Evolutionary conservation across 92 coral and sea anemone genomes (phyloP).

Genomic region (Plumapathes pennacea): DNA sequence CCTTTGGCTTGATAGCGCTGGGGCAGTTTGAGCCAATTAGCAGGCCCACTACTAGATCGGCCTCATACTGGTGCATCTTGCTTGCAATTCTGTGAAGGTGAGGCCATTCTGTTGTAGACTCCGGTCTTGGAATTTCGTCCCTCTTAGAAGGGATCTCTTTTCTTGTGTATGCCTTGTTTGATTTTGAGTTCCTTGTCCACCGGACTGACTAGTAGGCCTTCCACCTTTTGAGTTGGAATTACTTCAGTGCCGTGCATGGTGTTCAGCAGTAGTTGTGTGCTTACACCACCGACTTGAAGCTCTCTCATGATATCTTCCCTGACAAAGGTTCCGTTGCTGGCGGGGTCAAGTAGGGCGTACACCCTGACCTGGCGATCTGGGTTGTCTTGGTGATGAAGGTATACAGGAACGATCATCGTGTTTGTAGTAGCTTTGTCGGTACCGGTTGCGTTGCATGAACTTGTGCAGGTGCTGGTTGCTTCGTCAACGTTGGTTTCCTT

Average conservation of each 20-base stretch:
- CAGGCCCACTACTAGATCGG: conserved; percentile 22
- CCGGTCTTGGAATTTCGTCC: conserved; percentile 34
- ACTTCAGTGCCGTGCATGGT: conserved; percentile 42
- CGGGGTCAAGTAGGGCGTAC: conserved; percentile 37
- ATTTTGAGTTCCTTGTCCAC: conserved; percentile 15
- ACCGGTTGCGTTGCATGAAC: conserved; percentile 29
- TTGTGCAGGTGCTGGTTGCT: conserved; percentile 31
- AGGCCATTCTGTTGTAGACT: conserved; percentile 23
- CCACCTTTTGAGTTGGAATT: conserved; percentile 30
- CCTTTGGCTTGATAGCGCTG: conserved; percentile 12
- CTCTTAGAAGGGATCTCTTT: conserved; percentile 27
- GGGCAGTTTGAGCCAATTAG: conserved; percentile 34
- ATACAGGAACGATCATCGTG: conserved; percentile 38
- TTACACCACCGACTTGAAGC: conserved; percentile 12
- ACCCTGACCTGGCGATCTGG: conserved; percentile 17
- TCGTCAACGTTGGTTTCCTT: conserved; percentile 7
- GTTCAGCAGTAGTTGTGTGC: conserved; percentile 20
- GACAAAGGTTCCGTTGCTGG: conserved; percentile 35
- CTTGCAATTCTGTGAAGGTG: conserved; percentile 19
- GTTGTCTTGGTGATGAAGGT: conserved; percentile 21
- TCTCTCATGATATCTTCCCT: conserved; percentile 24
- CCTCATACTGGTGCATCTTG: conserved; percentile 14
- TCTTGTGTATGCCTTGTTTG: conserved; percentile 37
- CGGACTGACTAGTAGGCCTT: conserved; percentile 22
- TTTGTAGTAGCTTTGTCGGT: conserved; percentile 19